A percentile compares a stretch with the other conserved stretches of the same genome.
Evolutionary conservation across 2,888 invertebrate genomes (phyloP).

Genomic region (Podotricha telesiphe): DNA sequence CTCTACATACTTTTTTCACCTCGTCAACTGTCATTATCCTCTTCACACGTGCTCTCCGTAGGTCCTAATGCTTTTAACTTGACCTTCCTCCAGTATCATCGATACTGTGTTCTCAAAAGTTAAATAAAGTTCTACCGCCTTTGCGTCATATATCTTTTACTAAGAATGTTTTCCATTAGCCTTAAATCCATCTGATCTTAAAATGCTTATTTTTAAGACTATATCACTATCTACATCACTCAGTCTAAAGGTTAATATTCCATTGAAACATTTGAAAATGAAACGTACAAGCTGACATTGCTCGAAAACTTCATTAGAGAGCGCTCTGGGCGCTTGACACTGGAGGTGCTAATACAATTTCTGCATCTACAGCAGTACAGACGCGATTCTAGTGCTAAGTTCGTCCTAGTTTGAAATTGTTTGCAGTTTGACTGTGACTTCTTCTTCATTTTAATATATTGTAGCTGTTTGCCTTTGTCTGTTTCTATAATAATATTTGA

Average conservation of each 20-base stretch:
- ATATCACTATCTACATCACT: too few relatives aligned
- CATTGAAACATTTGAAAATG: slow-evolving; percentile 13
- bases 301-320: slow-evolving; percentile 31
- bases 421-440: slow-evolving; percentile 17
- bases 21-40: too few relatives aligned
- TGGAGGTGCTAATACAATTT: slow-evolving; percentile 34
- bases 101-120: too few relatives aligned
- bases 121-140: too few relatives aligned
- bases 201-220: background rate
- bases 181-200: background rate
- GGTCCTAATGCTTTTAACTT: too few relatives aligned
- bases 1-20: too few relatives aligned
- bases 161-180: too few relatives aligned
- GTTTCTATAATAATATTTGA: background rate
- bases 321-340: slow-evolving; percentile 6
- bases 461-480: background rate
- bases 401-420: slow-evolving; percentile 21
- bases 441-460: background rate
- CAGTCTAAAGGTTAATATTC: background rate
- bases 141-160: too few relatives aligned
- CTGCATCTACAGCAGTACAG: slow-evolving; percentile 24
- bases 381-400: slow-evolving; percentile 26
- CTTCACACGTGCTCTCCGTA: too few relatives aligned
- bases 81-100: too few relatives aligned
- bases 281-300: slow-evolving; percentile 16